Base-by-base conservation (phyloP, 2,888 invertebrate species). In the Lamellibrachia columna region DNA sequence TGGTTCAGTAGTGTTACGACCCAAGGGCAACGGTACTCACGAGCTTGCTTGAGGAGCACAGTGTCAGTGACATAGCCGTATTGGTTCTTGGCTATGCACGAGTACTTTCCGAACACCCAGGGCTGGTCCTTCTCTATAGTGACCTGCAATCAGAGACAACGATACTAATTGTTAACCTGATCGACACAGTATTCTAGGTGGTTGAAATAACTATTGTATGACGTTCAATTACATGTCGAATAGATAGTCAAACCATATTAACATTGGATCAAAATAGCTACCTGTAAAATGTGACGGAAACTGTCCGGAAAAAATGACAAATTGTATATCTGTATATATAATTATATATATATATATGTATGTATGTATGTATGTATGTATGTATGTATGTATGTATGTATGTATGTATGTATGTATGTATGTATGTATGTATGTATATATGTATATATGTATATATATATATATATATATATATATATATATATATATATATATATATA, bases 71-170 rank as follows among this genome's bases (percentile, higher is more conserved):
- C 90, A 28, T 91, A 90, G 75, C 93, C 93, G 58, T 93, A 90
- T 52, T 90, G 91, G 90, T 93, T 94, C 93, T 94, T 94, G 53
- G 93, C 94, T 22, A 93, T 92, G 91, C 94, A 94, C 22, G 92
- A 90, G 90, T 94, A 94, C 53, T 53, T 60, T 11, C 93, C 93
- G 53, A 92, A 93, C 15, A 91, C 91, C 92, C 93, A 93, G 6
- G 11, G 60, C 58, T 93, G 91, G 52, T 90, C 58, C n/a, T 92
- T 60, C 8, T 90, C 91, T 53, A 93, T 92, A 15, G 92, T 93
- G 7, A 93, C 90, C 93, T 93, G 91, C 28, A 90, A 52, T 22
- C n/a, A 75, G 22, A 75, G 75, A 11, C 40, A 6, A 22, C 75
- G n/a, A 53, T 22, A 75, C 15, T 75, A 75, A 75, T 75, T 11